Conservation (phyloP, 2,797 vertebrate genomes). For the Gymnoscopelus microlampas region DNA sequence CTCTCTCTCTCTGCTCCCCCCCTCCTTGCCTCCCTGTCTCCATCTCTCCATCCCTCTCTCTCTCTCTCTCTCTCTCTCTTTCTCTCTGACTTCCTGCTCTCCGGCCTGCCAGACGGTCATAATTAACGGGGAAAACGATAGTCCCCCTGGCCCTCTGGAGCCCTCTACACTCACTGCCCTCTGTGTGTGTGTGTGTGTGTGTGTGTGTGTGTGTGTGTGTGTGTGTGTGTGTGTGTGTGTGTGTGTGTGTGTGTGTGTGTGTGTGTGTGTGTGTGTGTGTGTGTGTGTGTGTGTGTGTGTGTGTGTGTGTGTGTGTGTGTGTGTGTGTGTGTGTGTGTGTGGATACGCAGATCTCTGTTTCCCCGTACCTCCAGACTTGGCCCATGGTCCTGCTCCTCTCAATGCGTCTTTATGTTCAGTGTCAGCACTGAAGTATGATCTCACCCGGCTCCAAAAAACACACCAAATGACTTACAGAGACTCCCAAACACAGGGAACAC, state of each 20-base stretch:
- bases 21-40: constrained; percentile 36
- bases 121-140: constrained; percentile 87
- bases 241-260: constrained; percentile 39
- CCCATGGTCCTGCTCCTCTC: constrained; percentile 75
- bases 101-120: constrained; percentile 84
- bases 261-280: constrained; percentile 25
- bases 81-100: constrained; percentile 83
- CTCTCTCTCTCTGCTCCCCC: constrained; percentile 1
- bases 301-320: constrained; percentile 11
- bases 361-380: constrained; percentile 77
- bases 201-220: constrained; percentile 30
- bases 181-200: constrained; percentile 52
- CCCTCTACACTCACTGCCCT: constrained; percentile 76
- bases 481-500: constrained; percentile 72
- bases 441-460: constrained; percentile 75
- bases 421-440: constrained; percentile 79
- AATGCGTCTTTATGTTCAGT: constrained; percentile 83
- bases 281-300: constrained; percentile 12
- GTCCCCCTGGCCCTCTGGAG: constrained; percentile 80
- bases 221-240: constrained; percentile 42
- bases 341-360: constrained; percentile 60
- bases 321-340: constrained; percentile 19
- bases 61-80: constrained; percentile 51
- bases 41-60: constrained; percentile 43
- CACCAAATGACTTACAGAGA: constrained; percentile 74